Evolutionary conservation across 2,888 invertebrate species (phyloP), one percentile per base, ranked within the genome.

Genomic region (Cheilosia scutellata): DNA sequence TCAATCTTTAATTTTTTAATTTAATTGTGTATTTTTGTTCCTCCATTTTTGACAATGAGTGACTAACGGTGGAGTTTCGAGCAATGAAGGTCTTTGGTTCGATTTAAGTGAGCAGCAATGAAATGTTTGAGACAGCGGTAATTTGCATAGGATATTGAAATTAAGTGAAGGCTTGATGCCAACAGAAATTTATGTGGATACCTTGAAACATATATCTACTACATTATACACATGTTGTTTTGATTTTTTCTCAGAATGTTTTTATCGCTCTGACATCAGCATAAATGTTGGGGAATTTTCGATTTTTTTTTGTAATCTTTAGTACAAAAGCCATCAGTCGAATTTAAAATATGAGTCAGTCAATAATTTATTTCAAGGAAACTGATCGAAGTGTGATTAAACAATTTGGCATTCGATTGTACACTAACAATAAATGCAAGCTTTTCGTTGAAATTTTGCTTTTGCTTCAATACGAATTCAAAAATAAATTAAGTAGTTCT

Each of bases 101-200:
- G 57, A 70, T 74, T 63, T 70, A 31, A 53, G 42, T 20, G 33
- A 16, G 27, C 42, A 71, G 49, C 11, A 33, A 72, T 65, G 25
- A 27, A 27, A 25, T 53, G 47, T 63, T 60, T 47, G 31, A 68
- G 62, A 53, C 68, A 40, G 63, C 47, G 9, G 27, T 44, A 20
- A 65, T 66, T 72, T 79, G 66, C 74, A 79, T 83, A 78, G 65
- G 72, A 70, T 74, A 84, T 79, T 84, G 84, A 84, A 79, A 80
- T 75, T 58, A 80, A 80, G 53, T 71, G 80, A 84, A 70, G 75
- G 74, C 70, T 29, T 31, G 55, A 68, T 70, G 62, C 29, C 47
- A 55, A 62, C 60, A 33, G 16, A 49, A 53, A 47, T 57, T 6
- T 33, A 55, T 20, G 31, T 33, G 63, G 13, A 13, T 27, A 29